Percentiles rank a stretch among this genome's conserved stretches.
Conservation (phyloP, 2,113 vertebrate genomes). For the Siniperca chuatsi region DNA sequence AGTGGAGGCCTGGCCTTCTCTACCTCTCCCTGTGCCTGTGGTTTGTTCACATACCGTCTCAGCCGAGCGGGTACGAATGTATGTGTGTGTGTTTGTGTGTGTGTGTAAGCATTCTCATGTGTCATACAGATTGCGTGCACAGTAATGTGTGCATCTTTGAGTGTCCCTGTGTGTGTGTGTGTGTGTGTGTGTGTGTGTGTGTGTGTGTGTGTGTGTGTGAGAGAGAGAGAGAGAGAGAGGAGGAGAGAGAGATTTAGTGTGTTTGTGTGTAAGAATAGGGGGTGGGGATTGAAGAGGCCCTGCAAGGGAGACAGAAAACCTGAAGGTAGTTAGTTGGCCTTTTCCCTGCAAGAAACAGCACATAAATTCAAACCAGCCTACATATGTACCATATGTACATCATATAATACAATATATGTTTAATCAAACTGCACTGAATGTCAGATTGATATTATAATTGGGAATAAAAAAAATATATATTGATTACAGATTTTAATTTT, state of each 20-base stretch:
- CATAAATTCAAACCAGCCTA: conserved; percentile 44
- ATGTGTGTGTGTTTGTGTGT: conserved; percentile 49
- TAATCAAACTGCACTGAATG: conserved; percentile 22
- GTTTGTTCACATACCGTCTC: conserved; percentile 84
- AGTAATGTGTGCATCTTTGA: conserved; percentile 34
- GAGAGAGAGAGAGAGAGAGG: conserved; percentile 7
- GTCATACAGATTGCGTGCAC: conserved; percentile 55
- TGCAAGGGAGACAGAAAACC: conserved; percentile 81
- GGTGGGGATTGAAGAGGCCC: conserved; percentile 82
- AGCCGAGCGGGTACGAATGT: conserved; percentile 77
- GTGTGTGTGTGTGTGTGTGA: conserved; percentile 20
- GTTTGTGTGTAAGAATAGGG: conserved; percentile 70
- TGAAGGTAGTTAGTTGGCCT: conserved; percentile 78
- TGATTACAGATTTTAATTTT: conserved; percentile 27
- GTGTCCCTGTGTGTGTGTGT: not conserved
- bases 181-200: conserved; percentile 21
- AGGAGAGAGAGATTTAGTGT: conserved; percentile 51
- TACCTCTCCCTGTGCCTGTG: conserved; percentile 80
- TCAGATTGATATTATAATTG: conserved; percentile 21
- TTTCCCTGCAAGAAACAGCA: conserved; percentile 79
- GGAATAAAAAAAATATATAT: not conserved
- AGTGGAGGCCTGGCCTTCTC: conserved; percentile 78
- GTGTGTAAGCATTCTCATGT: conserved; percentile 39
- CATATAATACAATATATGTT: conserved; percentile 30
- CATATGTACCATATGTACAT: conserved; percentile 18